Conservation (phyloP, 2,888 invertebrate species). For the Acleris literana region DNA sequence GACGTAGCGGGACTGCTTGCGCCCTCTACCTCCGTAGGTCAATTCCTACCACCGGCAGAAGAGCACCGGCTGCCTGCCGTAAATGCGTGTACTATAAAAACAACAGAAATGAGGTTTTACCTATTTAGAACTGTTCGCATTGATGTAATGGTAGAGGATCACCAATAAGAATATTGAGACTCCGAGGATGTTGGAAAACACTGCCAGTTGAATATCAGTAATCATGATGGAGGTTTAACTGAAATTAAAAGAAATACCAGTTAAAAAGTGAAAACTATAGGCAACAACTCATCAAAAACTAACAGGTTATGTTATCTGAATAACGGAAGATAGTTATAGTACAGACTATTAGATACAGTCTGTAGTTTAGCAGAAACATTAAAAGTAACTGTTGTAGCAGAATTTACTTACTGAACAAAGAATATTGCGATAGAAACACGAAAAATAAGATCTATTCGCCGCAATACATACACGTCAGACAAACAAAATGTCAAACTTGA, state of each 20-base stretch:
- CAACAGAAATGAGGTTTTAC: conserved; percentile 19
- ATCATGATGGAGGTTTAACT: conserved; percentile 87
- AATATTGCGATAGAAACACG: conserved; percentile 3
- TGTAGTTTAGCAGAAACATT: no score
- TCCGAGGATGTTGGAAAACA: conserved; percentile 97
- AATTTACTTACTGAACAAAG: conserved; percentile 11
- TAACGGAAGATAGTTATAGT: not conserved
- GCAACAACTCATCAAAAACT: no score
- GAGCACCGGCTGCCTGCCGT: not conserved
- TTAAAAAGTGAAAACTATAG: not conserved
- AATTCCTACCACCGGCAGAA: not conserved
- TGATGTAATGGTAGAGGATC: conserved; percentile 98
- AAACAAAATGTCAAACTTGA: conserved; percentile 22
- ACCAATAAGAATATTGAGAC: conserved; percentile 96
- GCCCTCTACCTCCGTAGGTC: no score
- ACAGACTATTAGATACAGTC: not conserved
- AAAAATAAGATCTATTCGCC: conserved; percentile 9
- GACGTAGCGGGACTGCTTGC: no score
- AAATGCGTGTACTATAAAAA: no score
- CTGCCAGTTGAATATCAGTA: conserved; percentile 97
- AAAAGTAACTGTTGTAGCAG: no score
- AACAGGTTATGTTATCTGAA: not conserved
- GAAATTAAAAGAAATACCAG: conserved; percentile 38
- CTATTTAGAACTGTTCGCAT: conserved; percentile 90
- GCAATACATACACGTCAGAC: conserved; percentile 35